Evolutionary conservation across 1,140 invertebrate species (phyloP).

Genomic region (Pogonomyrmex californicus): DNA sequence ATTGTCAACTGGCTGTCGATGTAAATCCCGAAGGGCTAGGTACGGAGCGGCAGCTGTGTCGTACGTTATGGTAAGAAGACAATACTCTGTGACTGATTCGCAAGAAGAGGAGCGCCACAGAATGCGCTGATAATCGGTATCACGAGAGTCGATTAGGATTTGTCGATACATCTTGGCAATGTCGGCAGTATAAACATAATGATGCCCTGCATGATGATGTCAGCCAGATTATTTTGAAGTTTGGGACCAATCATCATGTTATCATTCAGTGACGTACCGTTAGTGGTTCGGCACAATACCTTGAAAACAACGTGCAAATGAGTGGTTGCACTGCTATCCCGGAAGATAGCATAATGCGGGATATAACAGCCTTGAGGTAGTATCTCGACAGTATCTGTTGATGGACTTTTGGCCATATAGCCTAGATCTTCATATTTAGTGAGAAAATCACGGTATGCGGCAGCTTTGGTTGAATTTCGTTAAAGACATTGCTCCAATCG

Average conservation of each 20-base stretch:
- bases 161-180: neutral
- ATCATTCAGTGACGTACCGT: neutral
- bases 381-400: neutral
- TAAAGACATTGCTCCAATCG: neutral
- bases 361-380: neutral
- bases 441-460: neutral
- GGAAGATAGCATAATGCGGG: neutral
- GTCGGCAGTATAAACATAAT: neutral
- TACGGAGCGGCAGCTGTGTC: neutral
- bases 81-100: neutral
- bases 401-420: neutral
- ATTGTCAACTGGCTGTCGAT: neutral
- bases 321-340: neutral
- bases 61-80: neutral
- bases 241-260: neutral
- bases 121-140: neutral
- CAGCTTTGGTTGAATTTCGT: rapidly evolving
- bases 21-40: neutral
- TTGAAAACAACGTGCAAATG: neutral
- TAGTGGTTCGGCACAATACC: neutral
- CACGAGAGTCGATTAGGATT: neutral
- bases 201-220: neutral
- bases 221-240: neutral
- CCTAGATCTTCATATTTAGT: neutral
- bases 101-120: neutral